Evolutionary conservation across 2,113 vertebrate genomes (phyloP), one percentile per base, ranked within the genome.

Genomic region (Melanotaenia duboulayi): DNA sequence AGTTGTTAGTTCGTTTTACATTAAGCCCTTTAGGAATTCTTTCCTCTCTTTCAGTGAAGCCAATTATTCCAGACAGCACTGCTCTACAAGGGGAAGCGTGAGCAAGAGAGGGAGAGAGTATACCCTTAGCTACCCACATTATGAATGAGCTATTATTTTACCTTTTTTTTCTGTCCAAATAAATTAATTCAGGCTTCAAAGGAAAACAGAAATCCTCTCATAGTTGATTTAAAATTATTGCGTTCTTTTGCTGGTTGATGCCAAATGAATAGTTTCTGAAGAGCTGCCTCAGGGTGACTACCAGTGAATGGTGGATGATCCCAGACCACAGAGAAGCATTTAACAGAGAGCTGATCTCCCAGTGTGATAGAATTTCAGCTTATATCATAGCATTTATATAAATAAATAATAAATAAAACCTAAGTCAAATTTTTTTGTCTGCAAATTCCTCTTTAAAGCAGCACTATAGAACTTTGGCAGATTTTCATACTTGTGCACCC

Each of bases 241-340:
- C 84, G 82, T 52, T 65, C 70, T 48, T 49, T 59, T 74, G 68
- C 78, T 58, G 66, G 19, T 2, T 14, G 81, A 67, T 37, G 48
- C 62, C 78, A 60, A 72, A 66, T 65, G 78, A 76, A 78, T 57
- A 39, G 71, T 69, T 84, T 84, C n/a, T 79, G 75, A 81, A 62
- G 81, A 74, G 69, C 57, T 8, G 65, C 82, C 78, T 75, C 54
- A 0, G 80, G 82, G 66, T 39, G 83, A 76, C 60, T 51, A 40
- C 60, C 70, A 50, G 73, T 28, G 61, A 58, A 66, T 52, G 76
- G 67, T 23, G 78, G 50, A 65, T 62, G 59, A 68, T 78, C 85
- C 49, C 76, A 65, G 50, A 64, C 71, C 7, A 13, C 76, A 54
- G 51, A 40, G 51, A 40, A 51, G 71, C 48, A 0, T 62, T 61